Evolutionary conservation across 1,140 invertebrate species (phyloP).

Genomic region (Samia ricini): DNA sequence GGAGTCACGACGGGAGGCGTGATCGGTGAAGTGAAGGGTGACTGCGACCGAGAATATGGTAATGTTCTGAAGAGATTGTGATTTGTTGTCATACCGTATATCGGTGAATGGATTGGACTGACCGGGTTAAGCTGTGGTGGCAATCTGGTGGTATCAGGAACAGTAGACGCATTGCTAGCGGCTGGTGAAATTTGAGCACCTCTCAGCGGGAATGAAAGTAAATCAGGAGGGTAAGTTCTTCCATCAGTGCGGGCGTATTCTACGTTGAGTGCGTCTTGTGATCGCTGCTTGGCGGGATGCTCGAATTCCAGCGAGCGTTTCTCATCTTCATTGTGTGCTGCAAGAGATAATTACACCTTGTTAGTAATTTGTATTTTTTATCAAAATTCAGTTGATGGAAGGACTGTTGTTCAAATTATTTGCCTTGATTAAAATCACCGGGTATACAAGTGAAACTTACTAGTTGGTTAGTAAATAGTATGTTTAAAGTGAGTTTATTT

Average conservation of each 20-base stretch:
- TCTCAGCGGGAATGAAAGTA: slow-evolving; percentile 87
- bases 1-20: slow-evolving; percentile 80
- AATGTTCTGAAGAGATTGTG: slow-evolving; percentile 81
- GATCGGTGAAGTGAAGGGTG: slow-evolving; percentile 81
- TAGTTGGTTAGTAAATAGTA: too few species aligned
- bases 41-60: slow-evolving; percentile 85
- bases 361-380: background rate
- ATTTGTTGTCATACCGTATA: slow-evolving; percentile 76
- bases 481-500: too few species aligned
- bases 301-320: slow-evolving; percentile 80
- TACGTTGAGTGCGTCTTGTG: slow-evolving; percentile 71
- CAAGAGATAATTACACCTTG: slow-evolving; percentile 21
- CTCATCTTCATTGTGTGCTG: slow-evolving; percentile 81
- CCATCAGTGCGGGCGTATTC: slow-evolving; percentile 75
- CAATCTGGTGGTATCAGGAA: slow-evolving; percentile 81
- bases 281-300: slow-evolving; percentile 56
- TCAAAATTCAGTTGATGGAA: too few species aligned
- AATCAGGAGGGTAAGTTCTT: slow-evolving; percentile 85
- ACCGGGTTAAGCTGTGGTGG: slow-evolving; percentile 75
- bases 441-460: too few species aligned
- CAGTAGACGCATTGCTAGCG: slow-evolving; percentile 86
- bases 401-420: too few species aligned
- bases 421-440: too few species aligned
- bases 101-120: slow-evolving; percentile 77
- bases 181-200: slow-evolving; percentile 83